Evolutionary conservation across 1,140 invertebrate species (phyloP).

Genomic region (Drosophila fuyamai): DNA sequence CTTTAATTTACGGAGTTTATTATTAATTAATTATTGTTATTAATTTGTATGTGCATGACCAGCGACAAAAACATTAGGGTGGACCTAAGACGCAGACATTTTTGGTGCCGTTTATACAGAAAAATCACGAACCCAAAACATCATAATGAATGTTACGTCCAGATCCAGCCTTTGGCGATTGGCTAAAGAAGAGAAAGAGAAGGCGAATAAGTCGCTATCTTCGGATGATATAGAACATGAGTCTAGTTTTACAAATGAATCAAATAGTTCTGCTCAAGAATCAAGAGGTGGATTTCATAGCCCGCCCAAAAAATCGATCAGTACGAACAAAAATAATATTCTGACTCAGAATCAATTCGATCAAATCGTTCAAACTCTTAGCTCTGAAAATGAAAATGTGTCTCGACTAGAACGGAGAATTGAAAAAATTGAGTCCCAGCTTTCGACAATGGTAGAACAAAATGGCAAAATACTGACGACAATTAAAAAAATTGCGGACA

Average conservation of each 20-base stretch:
- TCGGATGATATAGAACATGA: slow-evolving; percentile 11
- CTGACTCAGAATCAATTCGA: not conserved
- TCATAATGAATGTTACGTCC: slow-evolving; percentile 1
- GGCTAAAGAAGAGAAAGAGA: slow-evolving; percentile 3
- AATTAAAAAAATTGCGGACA: not conserved
- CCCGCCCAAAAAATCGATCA: not conserved
- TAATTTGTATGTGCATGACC: too few relatives aligned
- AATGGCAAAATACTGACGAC: slow-evolving; percentile 1
- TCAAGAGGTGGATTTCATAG: not conserved
- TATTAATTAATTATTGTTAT: too few relatives aligned
- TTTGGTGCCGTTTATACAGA: too few relatives aligned
- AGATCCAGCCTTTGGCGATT: slow-evolving; percentile 8
- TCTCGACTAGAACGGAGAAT: slow-evolving; percentile 3
- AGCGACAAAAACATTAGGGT: too few relatives aligned
- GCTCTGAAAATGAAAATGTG: not conserved
- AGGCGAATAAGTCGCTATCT: not conserved
- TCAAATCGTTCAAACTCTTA: not conserved
- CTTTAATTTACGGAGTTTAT: too few relatives aligned
- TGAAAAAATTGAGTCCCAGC: slow-evolving; percentile 2
- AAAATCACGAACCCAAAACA: not conserved
- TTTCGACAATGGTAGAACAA: not conserved
- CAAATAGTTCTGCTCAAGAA: not conserved
- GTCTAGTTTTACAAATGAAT: not conserved
- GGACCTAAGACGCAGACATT: too few relatives aligned
- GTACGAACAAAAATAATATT: not conserved